Evolutionary conservation across 1,140 invertebrate genomes (phyloP), one percentile per base, ranked within the genome.

Genomic region (Caerostris extrusa): DNA sequence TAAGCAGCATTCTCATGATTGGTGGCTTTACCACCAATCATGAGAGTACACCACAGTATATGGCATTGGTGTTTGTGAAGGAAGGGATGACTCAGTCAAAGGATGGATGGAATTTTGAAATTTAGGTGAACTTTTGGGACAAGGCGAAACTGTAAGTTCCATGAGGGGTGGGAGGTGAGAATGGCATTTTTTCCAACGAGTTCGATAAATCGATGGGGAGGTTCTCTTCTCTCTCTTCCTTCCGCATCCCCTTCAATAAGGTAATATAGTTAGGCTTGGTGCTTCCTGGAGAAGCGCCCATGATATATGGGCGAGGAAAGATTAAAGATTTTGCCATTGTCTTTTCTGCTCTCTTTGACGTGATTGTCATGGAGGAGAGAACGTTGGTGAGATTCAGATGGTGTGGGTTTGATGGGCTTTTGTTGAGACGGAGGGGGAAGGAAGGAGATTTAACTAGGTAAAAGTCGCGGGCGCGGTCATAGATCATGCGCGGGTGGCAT

Each of bases 171-270:
- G 61, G 55, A 81, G 69, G 89, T 69, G 89, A 85, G 67, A 85
- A 92, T 90, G 82, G 77, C 90, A 34, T 81, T 85, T 85, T 85
- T 92, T 92, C 90, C 89, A 77, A 10, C 57, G 82, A 85, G 90
- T 85, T 92, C 90, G 90, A 92, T 92, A 92, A 92, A 92, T 92
- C 90, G 90, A 92, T 92, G 67, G 90, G 55, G 19, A 85, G 12
- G 56, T 34, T 71, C 56, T 55, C 67, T 17, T 57, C 19, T 6
- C 55, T 50, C 60, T 87, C 53, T 64, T 90, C 60, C 90, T 83
- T 92, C 90, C 88, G 69, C 90, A 92, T 83, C 90, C 90, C 58
- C 56, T 34, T 92, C 77, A 55, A 92, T 56, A 69, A 92, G 81
- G 90, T 85, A 67, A 92, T 85, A 58, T 67, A 69, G 81, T 85